Conservation (phyloP, 2,113 vertebrate genomes). For the Spheniscus mendiculus region DNA sequence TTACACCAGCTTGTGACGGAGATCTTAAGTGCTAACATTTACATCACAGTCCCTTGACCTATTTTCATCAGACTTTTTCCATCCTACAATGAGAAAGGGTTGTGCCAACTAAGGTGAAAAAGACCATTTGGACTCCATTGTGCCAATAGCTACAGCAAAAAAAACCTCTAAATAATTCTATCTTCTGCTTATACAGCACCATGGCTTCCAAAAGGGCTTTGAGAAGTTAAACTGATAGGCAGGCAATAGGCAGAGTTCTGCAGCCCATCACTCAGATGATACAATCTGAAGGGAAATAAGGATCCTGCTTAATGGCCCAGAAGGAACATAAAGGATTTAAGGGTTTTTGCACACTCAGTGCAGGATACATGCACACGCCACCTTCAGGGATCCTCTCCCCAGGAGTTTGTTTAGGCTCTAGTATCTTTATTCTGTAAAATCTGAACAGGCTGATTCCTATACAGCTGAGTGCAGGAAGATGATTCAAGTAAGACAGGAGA, state of each 20-base stretch:
- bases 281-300: background rate
- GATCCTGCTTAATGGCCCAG: background rate
- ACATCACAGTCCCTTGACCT: background rate
- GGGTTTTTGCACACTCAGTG: background rate
- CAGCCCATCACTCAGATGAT: background rate
- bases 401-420: background rate
- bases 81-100: background rate
- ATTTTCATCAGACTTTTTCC: background rate
- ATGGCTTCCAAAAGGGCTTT: background rate
- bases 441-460: background rate
- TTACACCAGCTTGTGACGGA: background rate
- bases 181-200: background rate
- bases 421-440: background rate
- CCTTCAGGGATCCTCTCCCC: background rate
- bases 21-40: background rate
- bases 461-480: background rate
- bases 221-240: background rate
- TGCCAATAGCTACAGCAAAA: background rate
- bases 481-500: background rate
- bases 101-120: background rate
- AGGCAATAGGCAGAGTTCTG: background rate
- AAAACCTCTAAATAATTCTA: background rate
- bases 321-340: background rate
- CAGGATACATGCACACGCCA: background rate
- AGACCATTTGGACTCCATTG: background rate